These are phyloP conservation scores for Porites lutea DNA, from an alignment of 64 coral and sea anemone species.

Conservation along the genomic window DNA sequence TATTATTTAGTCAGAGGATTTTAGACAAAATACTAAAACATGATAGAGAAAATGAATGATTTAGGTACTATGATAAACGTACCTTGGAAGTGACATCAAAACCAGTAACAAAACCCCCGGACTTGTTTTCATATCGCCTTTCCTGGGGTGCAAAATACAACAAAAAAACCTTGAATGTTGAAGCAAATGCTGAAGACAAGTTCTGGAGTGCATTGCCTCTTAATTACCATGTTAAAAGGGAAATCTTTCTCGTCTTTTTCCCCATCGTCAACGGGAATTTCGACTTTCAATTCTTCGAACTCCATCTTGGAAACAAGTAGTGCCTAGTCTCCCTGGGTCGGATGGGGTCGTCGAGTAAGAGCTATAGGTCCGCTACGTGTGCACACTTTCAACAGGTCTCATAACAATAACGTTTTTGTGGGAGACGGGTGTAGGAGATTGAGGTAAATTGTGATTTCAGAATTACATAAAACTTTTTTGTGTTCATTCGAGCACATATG, in stretches of 20 bases:
- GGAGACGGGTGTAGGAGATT: too few relatives aligned
- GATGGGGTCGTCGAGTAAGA: neutral
- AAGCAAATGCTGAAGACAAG: neutral
- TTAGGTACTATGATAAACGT: neutral
- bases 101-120: slow-evolving; percentile 91
- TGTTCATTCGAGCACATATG: too few relatives aligned
- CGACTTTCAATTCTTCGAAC: slow-evolving; percentile 97
- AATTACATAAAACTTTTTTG: too few relatives aligned
- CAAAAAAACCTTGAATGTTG: slow-evolving; percentile 10
- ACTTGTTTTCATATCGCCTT: slow-evolving; percentile 93
- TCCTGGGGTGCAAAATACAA: slow-evolving; percentile 48
- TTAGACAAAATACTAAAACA: too few relatives aligned
- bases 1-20: too few relatives aligned
- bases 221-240: slow-evolving; percentile 28
- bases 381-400: too few relatives aligned
- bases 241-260: slow-evolving; percentile 73
- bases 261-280: slow-evolving; percentile 86
- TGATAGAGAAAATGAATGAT: too few relatives aligned
- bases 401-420: too few relatives aligned
- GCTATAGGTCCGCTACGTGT: too few relatives aligned
- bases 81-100: slow-evolving; percentile 98
- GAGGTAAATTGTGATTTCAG: too few relatives aligned
- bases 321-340: neutral
- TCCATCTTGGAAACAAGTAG: slow-evolving; percentile 89
- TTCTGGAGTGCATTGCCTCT: too few relatives aligned